These are phyloP conservation scores for Netta rufina DNA, from an alignment of 2,797 vertebrate species.

Conservation along the genomic window DNA sequence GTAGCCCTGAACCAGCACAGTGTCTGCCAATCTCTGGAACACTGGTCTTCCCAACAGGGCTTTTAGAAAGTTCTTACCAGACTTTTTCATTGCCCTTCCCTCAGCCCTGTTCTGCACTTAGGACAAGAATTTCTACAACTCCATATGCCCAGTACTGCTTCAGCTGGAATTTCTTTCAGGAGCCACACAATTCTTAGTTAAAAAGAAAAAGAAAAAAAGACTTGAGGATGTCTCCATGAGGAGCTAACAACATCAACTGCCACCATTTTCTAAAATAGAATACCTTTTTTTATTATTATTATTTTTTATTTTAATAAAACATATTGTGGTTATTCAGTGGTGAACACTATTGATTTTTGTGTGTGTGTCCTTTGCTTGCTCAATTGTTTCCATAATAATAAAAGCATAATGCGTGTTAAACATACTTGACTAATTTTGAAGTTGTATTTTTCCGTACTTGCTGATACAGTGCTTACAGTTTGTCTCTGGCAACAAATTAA, in stretches of 20 bases:
- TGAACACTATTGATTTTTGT: slow-evolving; percentile 64
- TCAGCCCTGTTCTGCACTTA: neutral
- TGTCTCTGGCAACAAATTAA: neutral
- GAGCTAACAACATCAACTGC: slow-evolving; percentile 31
- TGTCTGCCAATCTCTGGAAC: neutral
- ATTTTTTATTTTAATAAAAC: slow-evolving; percentile 19
- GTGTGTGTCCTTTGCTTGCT: slow-evolving; percentile 45
- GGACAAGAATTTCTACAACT: neutral
- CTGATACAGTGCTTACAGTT: neutral
- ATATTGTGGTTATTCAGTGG: slow-evolving; percentile 56
- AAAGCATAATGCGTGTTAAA: slow-evolving; percentile 46
- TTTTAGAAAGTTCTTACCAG: neutral
- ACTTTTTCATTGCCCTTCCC: fast-evolving
- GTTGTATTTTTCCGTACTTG: neutral
- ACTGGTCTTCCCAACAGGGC: fast-evolving
- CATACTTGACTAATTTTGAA: neutral
- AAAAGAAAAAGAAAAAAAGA: neutral
- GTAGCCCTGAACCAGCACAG: neutral
- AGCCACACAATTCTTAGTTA: neutral
- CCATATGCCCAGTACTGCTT: neutral
- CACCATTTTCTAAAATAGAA: slow-evolving; percentile 13
- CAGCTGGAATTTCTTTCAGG: neutral
- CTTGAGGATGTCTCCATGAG: neutral
- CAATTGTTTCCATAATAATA: slow-evolving; percentile 16
- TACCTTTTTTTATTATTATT: neutral